Evolutionary conservation across 2,797 vertebrate genomes (phyloP).

Genomic region (Emydoidea blandingii): DNA sequence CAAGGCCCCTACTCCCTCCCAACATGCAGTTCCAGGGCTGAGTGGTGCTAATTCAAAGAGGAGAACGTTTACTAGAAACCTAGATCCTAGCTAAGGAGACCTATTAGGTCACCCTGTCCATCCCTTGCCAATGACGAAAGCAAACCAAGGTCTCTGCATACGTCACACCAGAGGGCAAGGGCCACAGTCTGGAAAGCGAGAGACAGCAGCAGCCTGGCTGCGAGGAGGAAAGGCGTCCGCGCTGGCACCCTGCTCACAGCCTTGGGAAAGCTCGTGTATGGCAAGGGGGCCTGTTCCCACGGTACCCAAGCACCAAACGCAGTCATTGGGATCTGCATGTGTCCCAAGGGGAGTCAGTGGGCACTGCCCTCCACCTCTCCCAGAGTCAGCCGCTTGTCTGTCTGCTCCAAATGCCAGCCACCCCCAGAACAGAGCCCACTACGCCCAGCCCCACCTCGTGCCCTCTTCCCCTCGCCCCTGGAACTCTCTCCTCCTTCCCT

Average conservation of each 20-base stretch:
- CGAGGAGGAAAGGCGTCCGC: background rate
- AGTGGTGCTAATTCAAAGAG: background rate
- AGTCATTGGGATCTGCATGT: too few species aligned
- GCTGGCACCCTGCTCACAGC: background rate
- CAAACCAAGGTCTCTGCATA: background rate
- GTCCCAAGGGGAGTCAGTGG: too few species aligned
- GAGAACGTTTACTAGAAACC: background rate
- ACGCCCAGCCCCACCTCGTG: background rate
- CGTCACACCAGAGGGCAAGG: background rate
- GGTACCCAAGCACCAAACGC: too few species aligned
- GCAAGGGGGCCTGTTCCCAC: background rate
- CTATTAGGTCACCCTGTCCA: background rate
- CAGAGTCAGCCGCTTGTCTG: too few species aligned
- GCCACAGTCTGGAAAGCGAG: background rate
- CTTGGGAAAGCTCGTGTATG: background rate
- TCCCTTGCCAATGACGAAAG: background rate
- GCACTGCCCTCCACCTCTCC: too few species aligned
- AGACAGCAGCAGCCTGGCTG: background rate
- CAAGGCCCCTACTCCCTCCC: rapidly evolving
- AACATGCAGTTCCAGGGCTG: background rate
- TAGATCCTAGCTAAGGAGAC: background rate
- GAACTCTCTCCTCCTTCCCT: background rate
- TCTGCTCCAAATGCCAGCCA: background rate
- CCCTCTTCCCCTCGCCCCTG: too few species aligned
- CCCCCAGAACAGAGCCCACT: background rate